These are phyloP conservation scores for Nephrotoma appendiculata DNA, from an alignment of 2,888 invertebrate genomes.

Conservation along the genomic window DNA sequence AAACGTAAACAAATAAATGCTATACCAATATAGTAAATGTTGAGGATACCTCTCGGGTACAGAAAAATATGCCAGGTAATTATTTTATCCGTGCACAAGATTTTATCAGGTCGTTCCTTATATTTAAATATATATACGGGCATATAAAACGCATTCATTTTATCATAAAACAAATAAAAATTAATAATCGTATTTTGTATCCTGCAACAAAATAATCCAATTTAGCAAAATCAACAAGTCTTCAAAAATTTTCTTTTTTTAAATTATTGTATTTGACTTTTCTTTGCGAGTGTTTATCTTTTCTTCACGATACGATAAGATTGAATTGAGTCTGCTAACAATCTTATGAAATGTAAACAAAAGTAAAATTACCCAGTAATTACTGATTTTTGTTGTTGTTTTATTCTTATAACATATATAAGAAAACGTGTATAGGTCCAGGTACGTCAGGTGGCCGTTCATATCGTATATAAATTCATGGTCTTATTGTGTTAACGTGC, in stretches of 20 bases:
- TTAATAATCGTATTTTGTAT: not conserved
- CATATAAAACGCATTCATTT: not conserved
- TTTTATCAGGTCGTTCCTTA: not conserved
- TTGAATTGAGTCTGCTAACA: not conserved
- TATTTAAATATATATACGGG: not conserved
- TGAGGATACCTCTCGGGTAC: not conserved
- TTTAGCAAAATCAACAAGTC: constrained; percentile 4
- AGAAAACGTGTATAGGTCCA: not conserved
- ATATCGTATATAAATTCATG: not conserved
- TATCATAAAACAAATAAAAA: not conserved
- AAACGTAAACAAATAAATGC: not conserved
- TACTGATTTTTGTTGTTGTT: not conserved
- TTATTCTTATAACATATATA: not conserved
- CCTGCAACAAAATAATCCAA: constrained; percentile 2
- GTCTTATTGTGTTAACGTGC: not conserved
- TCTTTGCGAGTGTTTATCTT: not conserved
- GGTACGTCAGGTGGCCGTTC: not conserved
- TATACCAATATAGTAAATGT: not conserved
- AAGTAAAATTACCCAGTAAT: constrained; percentile 1
- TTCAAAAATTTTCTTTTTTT: not conserved
- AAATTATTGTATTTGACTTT: not conserved
- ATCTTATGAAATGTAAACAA: constrained; percentile 3
- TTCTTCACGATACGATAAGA: not conserved
- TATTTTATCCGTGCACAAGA: not conserved
- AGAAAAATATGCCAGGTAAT: not conserved